phyloP scores from a whole-genome alignment of 2,888 invertebrate genomes.

The Vannuccia rotundouncinata region DNA sequence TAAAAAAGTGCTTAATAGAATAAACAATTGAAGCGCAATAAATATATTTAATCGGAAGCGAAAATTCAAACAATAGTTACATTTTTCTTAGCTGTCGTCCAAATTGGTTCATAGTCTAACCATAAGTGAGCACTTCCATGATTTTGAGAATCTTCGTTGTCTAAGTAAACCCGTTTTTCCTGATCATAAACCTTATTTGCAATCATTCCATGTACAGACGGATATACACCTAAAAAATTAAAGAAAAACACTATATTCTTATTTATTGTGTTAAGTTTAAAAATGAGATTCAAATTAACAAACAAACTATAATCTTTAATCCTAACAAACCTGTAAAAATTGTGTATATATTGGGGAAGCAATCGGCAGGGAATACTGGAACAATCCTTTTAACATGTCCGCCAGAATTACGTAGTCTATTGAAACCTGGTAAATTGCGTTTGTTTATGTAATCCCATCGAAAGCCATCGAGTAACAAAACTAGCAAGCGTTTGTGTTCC shows the following conservation, averaged over 20 bases:
- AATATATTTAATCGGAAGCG: no score
- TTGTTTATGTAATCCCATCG: slow-evolving; percentile 38
- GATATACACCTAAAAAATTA: slow-evolving; percentile 22
- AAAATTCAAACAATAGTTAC: no score
- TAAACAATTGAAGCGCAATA: no score
- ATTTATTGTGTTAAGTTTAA: neutral
- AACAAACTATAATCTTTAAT: neutral
- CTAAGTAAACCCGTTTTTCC: neutral
- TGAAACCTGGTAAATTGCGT: slow-evolving; percentile 21
- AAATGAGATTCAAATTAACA: no score
- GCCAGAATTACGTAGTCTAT: neutral
- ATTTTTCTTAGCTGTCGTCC: slow-evolving; percentile 25
- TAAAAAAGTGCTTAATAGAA: no score
- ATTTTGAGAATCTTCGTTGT: neutral
- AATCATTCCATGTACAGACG: slow-evolving; percentile 18
- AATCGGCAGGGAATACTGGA: slow-evolving; percentile 38
- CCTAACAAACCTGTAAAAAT: slow-evolving; percentile 34
- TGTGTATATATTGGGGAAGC: slow-evolving; percentile 38
- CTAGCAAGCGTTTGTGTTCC: slow-evolving; percentile 14
- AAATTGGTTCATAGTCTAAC: slow-evolving; percentile 25
- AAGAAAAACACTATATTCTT: neutral
- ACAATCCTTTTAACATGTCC: slow-evolving; percentile 31
- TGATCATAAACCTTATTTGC: slow-evolving; percentile 28
- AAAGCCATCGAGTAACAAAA: slow-evolving; percentile 38
- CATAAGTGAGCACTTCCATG: neutral